Evolutionary conservation across 1,140 invertebrate genomes (phyloP), one percentile per base, ranked within the genome.

Genomic region (Dreissena rostriformis): DNA sequence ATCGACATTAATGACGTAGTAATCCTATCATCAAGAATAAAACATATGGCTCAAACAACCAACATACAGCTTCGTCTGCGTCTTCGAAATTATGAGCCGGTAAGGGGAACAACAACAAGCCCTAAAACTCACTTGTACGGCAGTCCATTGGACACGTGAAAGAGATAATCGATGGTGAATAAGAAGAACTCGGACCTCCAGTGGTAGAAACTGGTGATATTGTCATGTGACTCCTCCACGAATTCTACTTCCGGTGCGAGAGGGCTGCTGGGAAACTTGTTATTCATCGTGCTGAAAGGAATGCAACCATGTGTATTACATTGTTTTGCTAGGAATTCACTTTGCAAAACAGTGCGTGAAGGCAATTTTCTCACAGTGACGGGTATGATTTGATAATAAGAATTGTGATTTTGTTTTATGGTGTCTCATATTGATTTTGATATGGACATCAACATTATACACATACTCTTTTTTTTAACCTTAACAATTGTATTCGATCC

Each of bases 171-270:
- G 26, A 86, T 15, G 2, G 87, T 88, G 74, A 86, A 88, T 14
- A 88, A 77, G 61, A 88, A 88, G 65, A 86, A 88, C 49, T 88
- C 87, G 0, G 87, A 39, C 29, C 86, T 76, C 87, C 87, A 88
- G 57, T 88, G 87, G 53, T 88, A 77, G 61, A 84, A 88, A 26
- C 77, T 82, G 7, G 87, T 88, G 14, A 88, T 79, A 71, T 88
- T 88, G 65, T 86, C 87, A 61, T 52, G 70, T 65, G 39, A 28
- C 65, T 80, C 78, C 22, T 76, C 81, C 22, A 88, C 71, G 68
- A 86, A 86, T 74, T 84, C 83, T 26, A 88, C 22, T 12, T 85
- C 82, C 7, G 83, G 72, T 15, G 85, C 73, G 1, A 88, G 17
- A 11, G 87, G 87, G 51, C 82, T 85, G 39, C 70, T 85, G 0